Conservation (phyloP, 2,888 invertebrate species). For the Leptopilina syphax region DNA sequence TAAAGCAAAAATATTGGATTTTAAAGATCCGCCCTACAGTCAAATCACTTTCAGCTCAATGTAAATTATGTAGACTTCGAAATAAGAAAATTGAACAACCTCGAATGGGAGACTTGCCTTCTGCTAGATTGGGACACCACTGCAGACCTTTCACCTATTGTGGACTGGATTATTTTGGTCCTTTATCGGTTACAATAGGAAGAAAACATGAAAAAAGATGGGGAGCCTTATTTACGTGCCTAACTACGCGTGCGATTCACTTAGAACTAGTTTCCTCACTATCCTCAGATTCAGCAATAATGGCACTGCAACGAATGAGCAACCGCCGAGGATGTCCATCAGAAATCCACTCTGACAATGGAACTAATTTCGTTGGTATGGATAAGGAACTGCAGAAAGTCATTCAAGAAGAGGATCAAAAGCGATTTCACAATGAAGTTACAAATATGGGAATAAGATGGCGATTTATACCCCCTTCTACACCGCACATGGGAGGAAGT, state of each 20-base stretch:
- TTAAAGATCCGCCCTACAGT: slow-evolving; percentile 45
- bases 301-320: slow-evolving; percentile 51
- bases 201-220: slow-evolving; percentile 55
- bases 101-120: slow-evolving; percentile 30
- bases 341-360: slow-evolving; percentile 54
- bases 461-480: slow-evolving; percentile 56
- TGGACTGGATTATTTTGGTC: slow-evolving; percentile 56
- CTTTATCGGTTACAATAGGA: slow-evolving; percentile 50
- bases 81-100: slow-evolving; percentile 43
- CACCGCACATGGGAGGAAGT: slow-evolving; percentile 54
- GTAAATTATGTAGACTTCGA: slow-evolving; percentile 9
- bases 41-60: background rate
- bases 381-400: slow-evolving; percentile 38
- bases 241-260: slow-evolving; percentile 55
- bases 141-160: slow-evolving; percentile 46
- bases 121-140: slow-evolving; percentile 37
- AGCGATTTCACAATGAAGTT: slow-evolving; percentile 28
- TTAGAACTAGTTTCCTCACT: slow-evolving; percentile 50
- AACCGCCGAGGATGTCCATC: slow-evolving; percentile 43
- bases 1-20: slow-evolving; percentile 49
- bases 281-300: slow-evolving; percentile 49
- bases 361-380: slow-evolving; percentile 53
- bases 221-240: slow-evolving; percentile 56
- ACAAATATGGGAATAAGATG: slow-evolving; percentile 52
- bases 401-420: background rate